Evolutionary conservation across 2,797 vertebrate species (phyloP).

Genomic region (Lithobates sylvaticus): DNA sequence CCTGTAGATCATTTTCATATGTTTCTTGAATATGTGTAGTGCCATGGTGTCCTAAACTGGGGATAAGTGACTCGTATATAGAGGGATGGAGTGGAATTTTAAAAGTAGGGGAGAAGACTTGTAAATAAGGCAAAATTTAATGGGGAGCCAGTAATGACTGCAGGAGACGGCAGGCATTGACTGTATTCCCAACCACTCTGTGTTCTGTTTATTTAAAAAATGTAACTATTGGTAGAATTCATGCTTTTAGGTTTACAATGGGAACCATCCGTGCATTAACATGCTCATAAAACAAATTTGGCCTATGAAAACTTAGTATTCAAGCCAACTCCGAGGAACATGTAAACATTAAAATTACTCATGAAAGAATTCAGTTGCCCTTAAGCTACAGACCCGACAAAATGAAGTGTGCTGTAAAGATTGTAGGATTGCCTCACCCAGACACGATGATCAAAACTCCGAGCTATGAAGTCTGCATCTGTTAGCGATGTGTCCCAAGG

Average conservation of each 20-base stretch:
- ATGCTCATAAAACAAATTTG: slow-evolving; percentile 39
- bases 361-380: slow-evolving; percentile 51
- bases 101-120: slow-evolving; percentile 16
- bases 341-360: slow-evolving; percentile 57
- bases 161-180: slow-evolving; percentile 31
- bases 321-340: slow-evolving; percentile 43
- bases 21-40: not conserved
- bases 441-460: slow-evolving; percentile 31
- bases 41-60: not conserved
- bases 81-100: not conserved
- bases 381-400: slow-evolving; percentile 36
- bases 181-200: slow-evolving; percentile 33
- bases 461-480: slow-evolving; percentile 52
- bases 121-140: slow-evolving; percentile 52
- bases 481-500: slow-evolving; percentile 54
- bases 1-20: not conserved
- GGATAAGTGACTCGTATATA: slow-evolving; percentile 25
- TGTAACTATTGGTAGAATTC: slow-evolving; percentile 52
- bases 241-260: slow-evolving; percentile 56
- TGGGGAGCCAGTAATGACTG: slow-evolving; percentile 50
- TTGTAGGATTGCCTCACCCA: slow-evolving; percentile 42
- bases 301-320: not conserved
- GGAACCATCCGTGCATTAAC: slow-evolving; percentile 61
- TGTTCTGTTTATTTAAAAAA: slow-evolving; percentile 63
- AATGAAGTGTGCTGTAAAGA: slow-evolving; percentile 56